Percentiles rank a stretch among this genome's conserved stretches.
Conservation (phyloP, 2,797 vertebrate genomes). For the Eulemur coronatus region DNA sequence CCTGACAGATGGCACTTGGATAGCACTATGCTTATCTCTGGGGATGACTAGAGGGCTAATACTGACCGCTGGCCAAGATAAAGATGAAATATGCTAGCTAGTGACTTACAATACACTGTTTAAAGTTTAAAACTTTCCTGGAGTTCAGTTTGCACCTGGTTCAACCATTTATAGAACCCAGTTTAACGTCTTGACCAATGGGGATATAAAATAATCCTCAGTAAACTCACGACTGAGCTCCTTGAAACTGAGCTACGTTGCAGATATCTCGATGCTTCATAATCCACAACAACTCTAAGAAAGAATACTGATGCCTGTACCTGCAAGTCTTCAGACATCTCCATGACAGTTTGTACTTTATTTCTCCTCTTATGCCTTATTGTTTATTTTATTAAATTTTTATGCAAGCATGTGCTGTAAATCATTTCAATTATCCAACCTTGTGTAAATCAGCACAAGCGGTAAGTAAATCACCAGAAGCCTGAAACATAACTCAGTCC, state of each 20-base stretch:
- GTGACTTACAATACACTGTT: background rate
- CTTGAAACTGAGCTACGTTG: background rate
- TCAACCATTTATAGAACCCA: background rate
- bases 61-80: background rate
- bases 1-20: background rate
- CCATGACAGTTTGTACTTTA: background rate
- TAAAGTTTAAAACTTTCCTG: background rate
- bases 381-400: background rate
- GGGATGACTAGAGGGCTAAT: background rate
- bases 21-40: background rate
- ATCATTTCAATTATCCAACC: background rate
- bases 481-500: background rate
- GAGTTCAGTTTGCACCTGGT: background rate
- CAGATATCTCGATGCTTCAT: background rate
- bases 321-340: background rate
- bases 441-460: background rate
- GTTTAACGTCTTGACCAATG: background rate
- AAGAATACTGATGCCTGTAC: background rate
- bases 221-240: background rate
- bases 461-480: background rate
- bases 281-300: background rate
- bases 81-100: background rate
- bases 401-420: background rate
- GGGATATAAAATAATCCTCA: background rate
- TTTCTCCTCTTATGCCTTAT: background rate